Evolutionary conservation across 2,797 vertebrate species (phyloP), one percentile per base, ranked within the genome.

Genomic region (Galaxias olidus): DNA sequence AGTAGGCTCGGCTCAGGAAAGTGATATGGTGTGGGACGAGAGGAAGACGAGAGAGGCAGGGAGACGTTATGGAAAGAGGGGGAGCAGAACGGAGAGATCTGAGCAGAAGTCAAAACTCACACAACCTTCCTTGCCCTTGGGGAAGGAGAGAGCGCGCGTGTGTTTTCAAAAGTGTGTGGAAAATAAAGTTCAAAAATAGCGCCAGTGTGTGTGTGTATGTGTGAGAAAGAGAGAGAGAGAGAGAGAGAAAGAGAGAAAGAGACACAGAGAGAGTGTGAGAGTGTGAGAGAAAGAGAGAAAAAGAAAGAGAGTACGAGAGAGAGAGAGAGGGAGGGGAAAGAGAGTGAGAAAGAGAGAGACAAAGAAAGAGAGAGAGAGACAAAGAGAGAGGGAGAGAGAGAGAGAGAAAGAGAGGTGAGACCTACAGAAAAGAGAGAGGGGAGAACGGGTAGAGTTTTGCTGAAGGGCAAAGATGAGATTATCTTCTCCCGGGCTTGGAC

Each of bases 391-490:
- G 8, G 12, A 4, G 45, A 14, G 11, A 48, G 18, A 49, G 17
- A 17, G 1, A 15, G 44, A 10, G 65, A 59, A n/a, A 45, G 55
- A 59, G 44, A 40, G n/a, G n/a, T n/a, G n/a, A n/a, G n/a, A n/a
- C n/a, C n/a, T n/a, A n/a, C n/a, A n/a, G n/a, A n/a, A 40, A 2
- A n/a, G 9, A 46, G 4, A 19, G 3, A 50, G 12, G 8, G 12
- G 1, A 45, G 55, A 59, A 42, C 40, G 43, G 69, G 17, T 49
- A 51, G 59, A 41, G 66, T 66, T 78, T 75, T 59, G 48, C 69
- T 85, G 83, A 86, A 87, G 86, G 82, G 74, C 83, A 84, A 74
- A 75, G 81, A 71, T 76, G 66, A 80, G 76, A 85, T 81, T 85
- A 73, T 74, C 61, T 73, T 83, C 80, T 82, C 76, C 80, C 65